phyloP scores from a whole-genome alignment of 2,888 invertebrate genomes.

The Dryobota labecula region DNA sequence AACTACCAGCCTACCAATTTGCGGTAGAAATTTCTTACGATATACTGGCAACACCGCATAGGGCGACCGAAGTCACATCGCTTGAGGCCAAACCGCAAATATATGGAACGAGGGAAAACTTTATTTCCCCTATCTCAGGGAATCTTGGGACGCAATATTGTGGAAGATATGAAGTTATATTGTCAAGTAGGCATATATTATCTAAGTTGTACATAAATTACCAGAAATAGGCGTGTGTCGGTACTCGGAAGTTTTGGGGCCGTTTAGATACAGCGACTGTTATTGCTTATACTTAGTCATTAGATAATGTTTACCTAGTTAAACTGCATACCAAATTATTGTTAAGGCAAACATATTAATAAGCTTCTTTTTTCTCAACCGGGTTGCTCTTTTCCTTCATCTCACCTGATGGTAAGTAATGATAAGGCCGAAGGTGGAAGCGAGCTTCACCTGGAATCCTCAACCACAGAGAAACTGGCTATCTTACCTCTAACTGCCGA shows the following conservation, averaged over 20 bases:
- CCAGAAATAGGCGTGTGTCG: conserved; percentile 35
- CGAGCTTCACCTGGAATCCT: no score
- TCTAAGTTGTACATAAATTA: conserved; percentile 64
- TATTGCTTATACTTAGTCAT: background rate
- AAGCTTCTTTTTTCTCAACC: no score
- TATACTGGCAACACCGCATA: conserved; percentile 49
- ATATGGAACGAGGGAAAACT: conserved; percentile 66
- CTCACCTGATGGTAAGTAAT: no score
- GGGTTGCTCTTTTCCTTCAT: no score
- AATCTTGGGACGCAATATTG: conserved; percentile 64
- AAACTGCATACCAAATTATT: no score
- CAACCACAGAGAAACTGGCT: no score
- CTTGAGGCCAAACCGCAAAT: conserved; percentile 71
- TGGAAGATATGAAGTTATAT: conserved; percentile 65
- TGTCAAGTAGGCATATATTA: conserved; percentile 59
- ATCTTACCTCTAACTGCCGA: no score
- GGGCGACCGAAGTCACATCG: conserved; percentile 44
- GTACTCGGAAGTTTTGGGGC: conserved; percentile 26
- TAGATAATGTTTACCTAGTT: background rate
- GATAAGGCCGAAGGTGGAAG: no score
- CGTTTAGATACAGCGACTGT: conserved; percentile 16
- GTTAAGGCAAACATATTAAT: background rate
- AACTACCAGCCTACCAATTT: conserved; percentile 44
- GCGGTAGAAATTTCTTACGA: conserved; percentile 57
- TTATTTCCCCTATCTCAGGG: conserved; percentile 68